Conservation (phyloP, 2,797 vertebrate species). For the Tapera naevia region DNA sequence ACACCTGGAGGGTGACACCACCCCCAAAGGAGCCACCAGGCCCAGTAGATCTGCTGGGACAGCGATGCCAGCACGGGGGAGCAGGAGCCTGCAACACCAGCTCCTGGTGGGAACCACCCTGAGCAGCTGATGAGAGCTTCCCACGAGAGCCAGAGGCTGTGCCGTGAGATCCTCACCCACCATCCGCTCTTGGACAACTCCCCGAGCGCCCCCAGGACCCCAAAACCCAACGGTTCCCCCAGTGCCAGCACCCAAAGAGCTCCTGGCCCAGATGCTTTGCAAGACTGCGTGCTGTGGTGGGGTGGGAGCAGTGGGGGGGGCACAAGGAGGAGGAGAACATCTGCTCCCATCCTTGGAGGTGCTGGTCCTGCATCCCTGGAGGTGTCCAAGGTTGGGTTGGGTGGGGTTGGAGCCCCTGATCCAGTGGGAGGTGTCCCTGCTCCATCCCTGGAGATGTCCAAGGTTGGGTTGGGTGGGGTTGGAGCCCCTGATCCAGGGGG, state of each 20-base stretch:
- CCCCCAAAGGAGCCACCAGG: neutral
- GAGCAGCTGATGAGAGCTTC: neutral
- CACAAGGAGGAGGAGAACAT: neutral
- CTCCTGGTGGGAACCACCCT: rapidly evolving
- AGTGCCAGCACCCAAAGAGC: neutral
- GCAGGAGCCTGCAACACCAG: no score
- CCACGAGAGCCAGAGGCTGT: no score
- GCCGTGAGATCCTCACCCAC: rapidly evolving
- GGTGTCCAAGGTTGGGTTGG: no score
- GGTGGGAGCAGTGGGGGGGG: rapidly evolving
- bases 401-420: no score
- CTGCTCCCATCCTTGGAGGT: no score
- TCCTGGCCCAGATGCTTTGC: neutral
- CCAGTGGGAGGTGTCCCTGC: no score
- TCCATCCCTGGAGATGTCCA: no score
- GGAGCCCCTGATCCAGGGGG: no score
- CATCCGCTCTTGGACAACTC: neutral
- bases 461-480: no score
- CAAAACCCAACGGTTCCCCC: neutral
- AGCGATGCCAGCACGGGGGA: no score
- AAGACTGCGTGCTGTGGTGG: rapidly evolving
- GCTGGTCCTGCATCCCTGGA: no score
- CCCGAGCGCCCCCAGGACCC: neutral
- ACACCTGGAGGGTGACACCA: rapidly evolving
- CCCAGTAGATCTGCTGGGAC: neutral